Evolutionary conservation across 2,888 invertebrate genomes (phyloP), one percentile per base, ranked within the genome.

Genomic region (Sturmia bella): DNA sequence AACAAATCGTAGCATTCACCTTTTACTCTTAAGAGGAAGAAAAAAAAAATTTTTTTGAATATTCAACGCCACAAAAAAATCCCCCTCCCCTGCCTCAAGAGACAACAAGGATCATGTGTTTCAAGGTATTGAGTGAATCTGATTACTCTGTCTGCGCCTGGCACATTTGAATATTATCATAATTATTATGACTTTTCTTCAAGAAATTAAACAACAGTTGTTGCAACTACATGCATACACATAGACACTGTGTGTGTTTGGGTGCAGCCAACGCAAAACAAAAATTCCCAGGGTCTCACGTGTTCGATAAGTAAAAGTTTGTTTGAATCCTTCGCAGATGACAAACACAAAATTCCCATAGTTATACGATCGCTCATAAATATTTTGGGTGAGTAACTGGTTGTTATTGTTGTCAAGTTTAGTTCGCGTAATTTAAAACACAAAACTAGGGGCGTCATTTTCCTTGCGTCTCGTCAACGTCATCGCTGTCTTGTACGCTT

Each of bases 161-260:
- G 43, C 19, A 12, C 37, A 57, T 61, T 57, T 66, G 59, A 70
- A 75, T 77, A 82, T 78, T 64, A 77, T 82, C 77, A 82, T 78
- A 82, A 82, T 82, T 77, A 74, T 82, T 82, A 82, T 82, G 82
- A 82, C 82, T 82, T 78, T 74, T 59, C 69, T 77, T 76, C 73
- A 69, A 52, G 19, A 21, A 75, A 50, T 17, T 48, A 2, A 12
- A 21, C 13, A 15, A 21, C 50, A 50, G 59, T 72, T 41, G 48
- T 27, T n/a, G 39, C n/a, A 37, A 45, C 17, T 56, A 43, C 32
- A 7, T 1, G 32, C 9, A 32, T n/a, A n/a, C n/a, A n/a, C n/a
- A n/a, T n/a, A n/a, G n/a, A n/a, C n/a, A n/a, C n/a, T n/a, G n/a
- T n/a, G n/a, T n/a, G n/a, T n/a, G n/a, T 73, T 48, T 70, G 82